Evolutionary conservation across 2,797 vertebrate genomes (phyloP), one percentile per base, ranked within the genome.

Genomic region (Argya squamiceps): DNA sequence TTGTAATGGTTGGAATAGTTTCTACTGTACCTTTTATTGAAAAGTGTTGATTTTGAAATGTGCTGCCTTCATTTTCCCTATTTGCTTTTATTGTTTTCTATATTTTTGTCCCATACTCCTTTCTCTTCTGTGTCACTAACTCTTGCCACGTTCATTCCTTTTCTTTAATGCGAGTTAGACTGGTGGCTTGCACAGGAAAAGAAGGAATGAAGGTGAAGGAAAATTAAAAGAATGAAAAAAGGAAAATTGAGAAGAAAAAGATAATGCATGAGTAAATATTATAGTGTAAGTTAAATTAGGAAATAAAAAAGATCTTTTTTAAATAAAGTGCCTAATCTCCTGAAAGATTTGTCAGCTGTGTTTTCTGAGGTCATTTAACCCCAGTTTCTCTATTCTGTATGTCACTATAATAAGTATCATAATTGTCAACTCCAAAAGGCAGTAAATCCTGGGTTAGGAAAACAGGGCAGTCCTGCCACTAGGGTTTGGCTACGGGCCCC

Each of bases 401-500:
- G 21, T 44, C 26, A 52, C 34, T 63, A 8, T 24, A 53, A 2
- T 47, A 67, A 60, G n/a, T 60, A 27, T 50, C 13, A 8, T 36
- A 58, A 46, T 9, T 63, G 26, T 50, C 30, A 90, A 3, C 21
- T 52, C 34, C 12, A 21, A 49, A 84, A 67, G 34, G 15, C 65
- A 37, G 10, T 41, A 67, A 81, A 2, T 60, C 16, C 29, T 87
- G 21, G 19, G 4, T 75, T 68, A 79, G 63, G 50, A 30, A 62
- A 71, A 53, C 1, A 15, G 41, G 21, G 24, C 49, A 79, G 34
- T 60, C 15, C 62, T 78, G 53, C 15, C 47, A 55, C 20, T 47
- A 27, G 56, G 56, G 23, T 55, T 19, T 4, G 26, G 34, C 63
- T 26, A 14, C 0, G 0, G 62, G 29, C 9, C 18, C n/a, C 56